A percentile compares a stretch with the other conserved stretches of the same genome.
Evolutionary conservation across 2,113 vertebrate species (phyloP).

Genomic region (Urocolius indicus): DNA sequence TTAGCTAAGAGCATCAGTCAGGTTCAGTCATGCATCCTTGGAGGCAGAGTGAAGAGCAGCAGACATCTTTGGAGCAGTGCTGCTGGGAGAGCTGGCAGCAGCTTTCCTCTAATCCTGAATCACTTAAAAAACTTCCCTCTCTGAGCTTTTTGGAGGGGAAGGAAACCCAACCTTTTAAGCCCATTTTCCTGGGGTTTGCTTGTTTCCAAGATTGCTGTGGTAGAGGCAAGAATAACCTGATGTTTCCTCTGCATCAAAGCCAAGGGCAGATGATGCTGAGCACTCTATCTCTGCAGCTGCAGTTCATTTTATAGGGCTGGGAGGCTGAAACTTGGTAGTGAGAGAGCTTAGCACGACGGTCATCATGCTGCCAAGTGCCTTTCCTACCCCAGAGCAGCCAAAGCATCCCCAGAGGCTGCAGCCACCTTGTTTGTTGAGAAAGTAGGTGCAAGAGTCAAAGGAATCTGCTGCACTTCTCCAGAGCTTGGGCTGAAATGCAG

Average conservation of each 20-base stretch:
- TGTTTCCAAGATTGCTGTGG: neutral
- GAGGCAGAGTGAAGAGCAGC: conserved; percentile 40
- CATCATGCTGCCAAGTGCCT: neutral
- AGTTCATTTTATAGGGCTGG: neutral
- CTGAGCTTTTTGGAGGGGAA: neutral
- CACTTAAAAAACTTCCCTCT: conserved; percentile 9
- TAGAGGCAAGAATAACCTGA: neutral
- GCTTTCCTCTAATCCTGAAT: conserved; percentile 16
- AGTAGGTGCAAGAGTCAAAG: neutral
- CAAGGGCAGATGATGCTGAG: neutral
- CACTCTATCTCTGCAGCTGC: neutral
- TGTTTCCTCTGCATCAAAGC: neutral
- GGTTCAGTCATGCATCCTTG: conserved; percentile 34
- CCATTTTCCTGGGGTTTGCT: neutral
- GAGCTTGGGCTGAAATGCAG: neutral
- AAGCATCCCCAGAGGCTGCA: neutral
- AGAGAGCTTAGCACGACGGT: neutral
- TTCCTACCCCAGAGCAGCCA: neutral
- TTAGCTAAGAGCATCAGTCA: conserved; percentile 39
- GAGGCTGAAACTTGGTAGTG: neutral
- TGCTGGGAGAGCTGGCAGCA: neutral
- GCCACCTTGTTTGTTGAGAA: neutral
- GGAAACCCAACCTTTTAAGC: neutral
- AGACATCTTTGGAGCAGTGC: neutral
- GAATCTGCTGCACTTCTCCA: neutral